Conservation (phyloP, 2,113 vertebrate genomes). For the Myrmophylax atrothorax region DNA sequence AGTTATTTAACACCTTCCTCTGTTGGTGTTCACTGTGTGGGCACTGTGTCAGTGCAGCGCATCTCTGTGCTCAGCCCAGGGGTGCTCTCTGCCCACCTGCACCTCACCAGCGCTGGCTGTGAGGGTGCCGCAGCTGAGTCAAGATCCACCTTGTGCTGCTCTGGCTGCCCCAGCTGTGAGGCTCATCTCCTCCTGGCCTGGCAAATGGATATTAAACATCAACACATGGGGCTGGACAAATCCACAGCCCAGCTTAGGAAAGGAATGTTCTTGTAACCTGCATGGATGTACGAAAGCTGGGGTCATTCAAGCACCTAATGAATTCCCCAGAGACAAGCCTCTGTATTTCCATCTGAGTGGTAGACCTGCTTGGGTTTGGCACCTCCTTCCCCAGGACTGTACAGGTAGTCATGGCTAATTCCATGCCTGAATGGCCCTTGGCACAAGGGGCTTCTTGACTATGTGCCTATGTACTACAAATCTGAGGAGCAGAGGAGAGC, state of each 20-base stretch:
- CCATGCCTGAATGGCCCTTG: neutral
- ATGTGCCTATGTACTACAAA: rapidly evolving
- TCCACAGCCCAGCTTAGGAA: neutral
- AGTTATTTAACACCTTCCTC: neutral
- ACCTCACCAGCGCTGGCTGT: rapidly evolving
- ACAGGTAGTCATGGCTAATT: neutral
- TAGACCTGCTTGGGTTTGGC: neutral
- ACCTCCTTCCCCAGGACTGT: neutral
- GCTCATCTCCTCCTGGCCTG: neutral
- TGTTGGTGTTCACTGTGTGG: rapidly evolving
- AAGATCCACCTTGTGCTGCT: neutral
- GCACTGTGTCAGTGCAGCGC: rapidly evolving
- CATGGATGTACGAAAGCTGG: neutral
- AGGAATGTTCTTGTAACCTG: neutral
- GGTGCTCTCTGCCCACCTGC: neutral
- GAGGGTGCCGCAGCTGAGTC: neutral
- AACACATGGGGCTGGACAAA: neutral
- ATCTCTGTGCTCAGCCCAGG: neutral
- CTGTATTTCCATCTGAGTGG: neutral
- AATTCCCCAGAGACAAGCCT: neutral
- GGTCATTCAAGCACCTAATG: neutral
- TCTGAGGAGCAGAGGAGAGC: neutral
- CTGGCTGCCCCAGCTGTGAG: rapidly evolving
- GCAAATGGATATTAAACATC: neutral
- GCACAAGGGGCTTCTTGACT: neutral